phyloP scores from a whole-genome alignment of 2,888 invertebrate species.

The Drosophila aldrichi region DNA sequence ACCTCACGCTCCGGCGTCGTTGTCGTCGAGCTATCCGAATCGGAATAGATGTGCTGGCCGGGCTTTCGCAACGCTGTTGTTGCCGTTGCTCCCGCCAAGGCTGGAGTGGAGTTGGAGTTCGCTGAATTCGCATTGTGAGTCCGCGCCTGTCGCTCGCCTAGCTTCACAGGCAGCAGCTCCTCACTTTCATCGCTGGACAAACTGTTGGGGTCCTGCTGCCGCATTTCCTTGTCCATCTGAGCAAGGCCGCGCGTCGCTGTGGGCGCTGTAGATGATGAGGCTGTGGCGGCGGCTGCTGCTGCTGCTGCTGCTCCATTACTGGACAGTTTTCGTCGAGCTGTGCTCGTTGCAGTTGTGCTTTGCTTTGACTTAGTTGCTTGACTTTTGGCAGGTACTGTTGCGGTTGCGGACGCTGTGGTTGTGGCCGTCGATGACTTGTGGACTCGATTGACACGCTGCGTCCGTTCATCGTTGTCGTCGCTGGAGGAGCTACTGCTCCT shows the following conservation, averaged over 20 bases:
- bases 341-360: conserved; percentile 32
- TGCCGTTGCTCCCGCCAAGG: conserved; percentile 9
- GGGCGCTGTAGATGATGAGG: conserved; percentile 9
- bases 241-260: conserved; percentile 85
- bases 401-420: conserved; percentile 43
- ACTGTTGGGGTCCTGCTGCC: conserved; percentile 87
- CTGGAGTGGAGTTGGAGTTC: conserved; percentile 5
- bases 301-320: conserved; percentile 22
- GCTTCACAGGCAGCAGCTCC: conserved; percentile 89
- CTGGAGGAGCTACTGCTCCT: conserved; percentile 57
- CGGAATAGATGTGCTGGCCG: conserved; percentile 93
- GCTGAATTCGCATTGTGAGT: background rate
- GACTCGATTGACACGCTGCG: conserved; percentile 37
- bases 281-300: conserved; percentile 29
- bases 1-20: conserved; percentile 40
- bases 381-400: conserved; percentile 69
- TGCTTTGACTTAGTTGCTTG: conserved; percentile 76
- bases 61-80: conserved; percentile 82
- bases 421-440: conserved; percentile 52
- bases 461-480: conserved; percentile 50
- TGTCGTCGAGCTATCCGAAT: conserved; percentile 87
- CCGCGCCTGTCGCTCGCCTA: conserved; percentile 35
- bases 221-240: conserved; percentile 90
- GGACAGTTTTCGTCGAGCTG: conserved; percentile 16
- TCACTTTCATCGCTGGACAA: conserved; percentile 95